Base-by-base conservation (phyloP, 53 echinoderm and acorn worm genomes). In the Arbacia lixula region DNA sequence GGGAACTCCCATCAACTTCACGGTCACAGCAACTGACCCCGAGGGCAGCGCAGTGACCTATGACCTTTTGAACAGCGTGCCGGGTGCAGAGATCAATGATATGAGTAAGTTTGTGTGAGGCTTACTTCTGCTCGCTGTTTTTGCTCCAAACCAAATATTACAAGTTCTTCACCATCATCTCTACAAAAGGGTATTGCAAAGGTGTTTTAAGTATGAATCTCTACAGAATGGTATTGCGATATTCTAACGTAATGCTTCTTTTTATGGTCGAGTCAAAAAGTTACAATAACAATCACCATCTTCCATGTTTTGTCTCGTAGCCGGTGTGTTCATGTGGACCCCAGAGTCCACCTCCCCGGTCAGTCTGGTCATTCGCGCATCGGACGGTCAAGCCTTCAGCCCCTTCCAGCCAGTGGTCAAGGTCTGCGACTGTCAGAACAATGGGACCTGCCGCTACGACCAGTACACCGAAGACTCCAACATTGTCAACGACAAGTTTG, bases 371-470 rank as follows among this genome's bases (percentile, higher is more conserved):
- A 87, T 95, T 62, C 84, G 74, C n/a, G 95, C 93, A 6, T 88
- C 79, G 11, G 95, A 95, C 41, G 91, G 91, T 37, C 58, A 67
- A 58, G 66, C 91, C 0, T 60, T 65, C 20, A 53, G 90, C 6
- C 88, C 83, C 1, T 68, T 93, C 12, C 69, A 93, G 36, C 93
- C 93, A 2, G 85, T 66, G 19, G 86, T 95, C 65, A 86, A 85
- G 24, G 20, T 95, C 0, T 95, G 95, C 78, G 85, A 93, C 53
- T 95, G 95, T 71, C 84, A 93, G 69, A 95, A 95, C 54, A 93
- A 88, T 33, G 95, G 95, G 2, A 89, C 87, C 38, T 95, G 93
- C 50, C 75, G 69, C 20, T 87, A 89, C 35, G 74, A 93, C 42
- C 84, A 85, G 53, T 91, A 81, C 66, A 89, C 87, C 8, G 57